Conservation (phyloP, 2,888 invertebrate genomes). For the Amiota mariae region DNA sequence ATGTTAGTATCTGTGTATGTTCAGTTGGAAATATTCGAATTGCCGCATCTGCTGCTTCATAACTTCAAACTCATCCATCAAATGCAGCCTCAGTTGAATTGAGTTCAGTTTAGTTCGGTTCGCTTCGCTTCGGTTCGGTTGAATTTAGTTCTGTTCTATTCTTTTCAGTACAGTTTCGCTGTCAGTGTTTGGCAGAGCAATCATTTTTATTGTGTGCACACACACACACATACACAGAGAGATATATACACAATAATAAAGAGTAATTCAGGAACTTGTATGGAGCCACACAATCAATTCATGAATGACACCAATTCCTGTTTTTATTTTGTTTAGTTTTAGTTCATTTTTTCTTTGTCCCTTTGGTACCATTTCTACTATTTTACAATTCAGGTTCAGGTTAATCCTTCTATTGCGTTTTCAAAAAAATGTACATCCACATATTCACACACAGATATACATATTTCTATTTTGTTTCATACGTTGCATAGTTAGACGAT, state of each 20-base stretch:
- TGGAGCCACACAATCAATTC: slow-evolving; percentile 16
- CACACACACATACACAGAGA: not conserved
- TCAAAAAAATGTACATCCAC: too few relatives aligned
- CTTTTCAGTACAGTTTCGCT: slow-evolving; percentile 41
- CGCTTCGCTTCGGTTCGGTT: slow-evolving; percentile 35
- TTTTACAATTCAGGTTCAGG: slow-evolving; percentile 17
- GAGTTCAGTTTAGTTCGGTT: too few relatives aligned
- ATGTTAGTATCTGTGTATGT: slow-evolving; percentile 25
- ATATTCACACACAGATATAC: not conserved
- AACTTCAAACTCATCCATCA: slow-evolving; percentile 64
- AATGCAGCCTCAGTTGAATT: slow-evolving; percentile 50
- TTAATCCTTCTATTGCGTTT: slow-evolving; percentile 30
- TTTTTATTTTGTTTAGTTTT: slow-evolving; percentile 8
- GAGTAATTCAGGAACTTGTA: not conserved
- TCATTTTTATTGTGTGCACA: slow-evolving; percentile 58
- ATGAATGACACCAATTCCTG: slow-evolving; percentile 19
- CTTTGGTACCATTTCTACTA: not conserved
- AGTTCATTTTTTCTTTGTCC: not conserved
- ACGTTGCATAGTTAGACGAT: not conserved
- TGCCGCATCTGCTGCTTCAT: slow-evolving; percentile 65
- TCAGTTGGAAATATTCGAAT: slow-evolving; percentile 51
- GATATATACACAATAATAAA: not conserved
- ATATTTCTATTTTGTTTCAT: too few relatives aligned
- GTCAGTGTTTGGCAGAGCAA: slow-evolving; percentile 62
- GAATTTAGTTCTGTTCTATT: not conserved